Percentiles rank a stretch among this genome's conserved stretches.
Conservation (phyloP, 2,888 invertebrate species). For the Lasioglossum villosulum region DNA sequence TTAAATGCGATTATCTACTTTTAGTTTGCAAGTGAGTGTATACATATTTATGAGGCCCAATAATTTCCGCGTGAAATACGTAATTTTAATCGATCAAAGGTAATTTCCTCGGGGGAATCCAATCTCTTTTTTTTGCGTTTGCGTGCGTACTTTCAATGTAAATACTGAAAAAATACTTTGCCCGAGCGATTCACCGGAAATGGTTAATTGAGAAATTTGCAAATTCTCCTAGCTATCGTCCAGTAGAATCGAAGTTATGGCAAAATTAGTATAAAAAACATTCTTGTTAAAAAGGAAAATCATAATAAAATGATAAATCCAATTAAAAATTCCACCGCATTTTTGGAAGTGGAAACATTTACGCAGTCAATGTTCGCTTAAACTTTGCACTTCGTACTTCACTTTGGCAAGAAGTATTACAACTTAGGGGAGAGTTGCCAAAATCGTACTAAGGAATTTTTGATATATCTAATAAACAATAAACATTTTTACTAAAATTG, state of each 20-base stretch:
- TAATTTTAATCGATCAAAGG: slow-evolving; percentile 13
- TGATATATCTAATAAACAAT: too few species aligned
- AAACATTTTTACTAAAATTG: too few species aligned
- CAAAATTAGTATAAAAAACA: background rate
- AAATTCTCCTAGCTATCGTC: background rate
- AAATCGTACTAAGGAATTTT: too few species aligned
- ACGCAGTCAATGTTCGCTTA: background rate
- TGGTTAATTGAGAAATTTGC: background rate
- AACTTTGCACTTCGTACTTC: background rate
- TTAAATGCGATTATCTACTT: slow-evolving; percentile 7
- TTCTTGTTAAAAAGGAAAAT: too few species aligned
- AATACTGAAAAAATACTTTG: background rate
- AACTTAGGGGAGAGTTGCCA: too few species aligned
- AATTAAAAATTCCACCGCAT: too few species aligned
- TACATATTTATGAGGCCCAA: slow-evolving; percentile 14
- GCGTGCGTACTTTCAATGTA: background rate
- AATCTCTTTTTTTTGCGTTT: background rate
- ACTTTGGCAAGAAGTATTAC: background rate
- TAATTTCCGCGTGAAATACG: slow-evolving; percentile 12
- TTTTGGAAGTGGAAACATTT: too few species aligned
- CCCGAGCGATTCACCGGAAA: background rate
- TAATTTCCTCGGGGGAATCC: background rate
- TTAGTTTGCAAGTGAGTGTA: background rate
- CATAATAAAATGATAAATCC: too few species aligned
- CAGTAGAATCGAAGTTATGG: background rate